Percentiles rank a stretch among this genome's conserved stretches.
phyloP scores from a whole-genome alignment of 92 coral and sea anemone species.

The Bergia puertoricense region DNA sequence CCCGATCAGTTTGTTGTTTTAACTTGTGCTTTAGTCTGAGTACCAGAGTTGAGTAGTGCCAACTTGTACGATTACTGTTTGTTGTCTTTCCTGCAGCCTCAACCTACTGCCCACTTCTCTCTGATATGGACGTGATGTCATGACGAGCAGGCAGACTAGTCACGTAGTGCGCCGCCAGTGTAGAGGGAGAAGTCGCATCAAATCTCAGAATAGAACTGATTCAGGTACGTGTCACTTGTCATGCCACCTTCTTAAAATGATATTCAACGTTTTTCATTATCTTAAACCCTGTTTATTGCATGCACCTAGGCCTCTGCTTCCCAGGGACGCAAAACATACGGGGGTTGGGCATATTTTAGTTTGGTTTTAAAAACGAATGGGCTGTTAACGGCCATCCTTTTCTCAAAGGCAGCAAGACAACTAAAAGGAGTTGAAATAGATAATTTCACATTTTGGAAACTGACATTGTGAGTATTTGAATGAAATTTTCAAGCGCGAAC shows the following conservation, averaged over 20 bases:
- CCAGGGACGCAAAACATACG: too few relatives aligned
- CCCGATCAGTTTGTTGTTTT: too few relatives aligned
- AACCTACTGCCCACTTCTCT: neutral
- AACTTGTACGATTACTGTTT: neutral
- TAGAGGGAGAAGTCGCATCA: slow-evolving; percentile 31
- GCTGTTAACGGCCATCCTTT: too few relatives aligned
- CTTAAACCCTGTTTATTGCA: neutral
- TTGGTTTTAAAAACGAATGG: too few relatives aligned
- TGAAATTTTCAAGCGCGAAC: too few relatives aligned
- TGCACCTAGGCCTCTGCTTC: too few relatives aligned
- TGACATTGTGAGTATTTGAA: too few relatives aligned
- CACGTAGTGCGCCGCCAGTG: slow-evolving; percentile 29
- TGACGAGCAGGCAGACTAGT: slow-evolving; percentile 34
- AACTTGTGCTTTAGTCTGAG: too few relatives aligned
- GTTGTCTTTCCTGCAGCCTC: neutral
- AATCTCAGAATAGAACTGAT: slow-evolving; percentile 23
- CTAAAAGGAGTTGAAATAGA: too few relatives aligned
- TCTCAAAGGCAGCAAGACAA: too few relatives aligned
- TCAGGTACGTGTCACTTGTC: neutral
- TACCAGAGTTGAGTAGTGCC: neutral
- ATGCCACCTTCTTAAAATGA: neutral
- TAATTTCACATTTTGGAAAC: too few relatives aligned
- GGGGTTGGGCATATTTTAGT: too few relatives aligned
- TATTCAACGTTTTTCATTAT: neutral
- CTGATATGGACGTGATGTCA: slow-evolving; percentile 26